These are phyloP conservation scores for Tethea ocularis DNA, from an alignment of 2,888 invertebrate genomes.

Conservation along the genomic window DNA sequence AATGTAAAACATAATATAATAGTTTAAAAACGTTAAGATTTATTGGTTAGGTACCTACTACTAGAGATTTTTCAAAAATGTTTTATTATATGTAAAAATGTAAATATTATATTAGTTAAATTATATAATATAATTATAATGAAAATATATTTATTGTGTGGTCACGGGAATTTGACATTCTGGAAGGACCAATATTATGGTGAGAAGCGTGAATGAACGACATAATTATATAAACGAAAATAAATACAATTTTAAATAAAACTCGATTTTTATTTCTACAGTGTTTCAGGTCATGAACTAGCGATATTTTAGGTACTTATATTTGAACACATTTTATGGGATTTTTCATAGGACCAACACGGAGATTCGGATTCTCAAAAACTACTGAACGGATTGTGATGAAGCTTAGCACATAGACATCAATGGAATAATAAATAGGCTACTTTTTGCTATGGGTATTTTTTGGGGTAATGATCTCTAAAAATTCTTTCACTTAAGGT, in stretches of 20 bases:
- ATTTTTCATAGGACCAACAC: no score
- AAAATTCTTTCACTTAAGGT: no score
- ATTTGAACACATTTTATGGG: no score
- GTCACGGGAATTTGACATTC: slow-evolving; percentile 4
- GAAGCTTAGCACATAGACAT: no score
- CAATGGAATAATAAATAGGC: no score
- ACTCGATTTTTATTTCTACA: not conserved
- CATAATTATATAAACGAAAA: not conserved
- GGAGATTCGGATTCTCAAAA: no score
- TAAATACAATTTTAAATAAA: slow-evolving; percentile 8
- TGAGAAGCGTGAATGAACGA: not conserved
- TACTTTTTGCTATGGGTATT: no score
- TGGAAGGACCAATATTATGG: slow-evolving; percentile 7
- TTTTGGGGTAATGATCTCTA: no score
- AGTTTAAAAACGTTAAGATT: not conserved
- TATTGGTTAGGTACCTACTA: no score
- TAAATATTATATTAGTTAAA: slow-evolving; percentile 6
- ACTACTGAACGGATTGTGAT: no score
- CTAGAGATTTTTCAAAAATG: not conserved
- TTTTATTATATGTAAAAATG: not conserved
- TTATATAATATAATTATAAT: not conserved
- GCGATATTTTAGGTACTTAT: no score
- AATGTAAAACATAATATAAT: not conserved
- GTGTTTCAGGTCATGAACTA: no score
- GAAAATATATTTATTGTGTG: slow-evolving; percentile 3